Base-by-base conservation (phyloP, 2,797 vertebrate genomes). In the Macroramphosus scolopax region DNA sequence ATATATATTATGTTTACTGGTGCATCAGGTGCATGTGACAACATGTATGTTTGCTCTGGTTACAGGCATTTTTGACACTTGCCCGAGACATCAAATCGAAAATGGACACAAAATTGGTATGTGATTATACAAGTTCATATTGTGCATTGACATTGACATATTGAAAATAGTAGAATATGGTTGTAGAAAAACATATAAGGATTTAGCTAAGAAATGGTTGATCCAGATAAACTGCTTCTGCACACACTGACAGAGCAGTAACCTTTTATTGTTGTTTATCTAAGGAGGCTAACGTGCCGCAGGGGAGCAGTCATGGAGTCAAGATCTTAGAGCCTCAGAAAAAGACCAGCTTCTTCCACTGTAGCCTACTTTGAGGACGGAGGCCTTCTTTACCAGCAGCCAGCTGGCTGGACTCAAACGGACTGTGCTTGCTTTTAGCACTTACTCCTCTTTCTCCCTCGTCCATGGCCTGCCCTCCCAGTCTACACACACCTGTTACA, bases 21-120 rank as follows among this genome's bases (percentile, higher is more conserved):
- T 52, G 20, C 11, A 29, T 17, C 12, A n/a, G n/a, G 12, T 7
- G 43, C 30, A 7, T 48, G 6, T 59, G 6, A 48, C n/a, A 8
- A 9, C 8, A 1, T 47, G 7, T 31, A 0, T 26, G 1, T 64
- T 38, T 63, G 2, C 61, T 51, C 32, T 45, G 55, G 73, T 24
- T 64, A 22, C 60, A 99, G 96, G 92, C 96, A 0, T 99, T 99
- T 88, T 91, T 98, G 86, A 97, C 93, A 6, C 94, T 99, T 1
- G 96, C 97, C 41, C 93, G 95, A 88, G 97, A 98, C 80, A 99
- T 99, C 88, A 98, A 98, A 90, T 89, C 94, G 68, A 98, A 99
- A 91, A 98, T 99, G 94, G 97, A 99, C 91, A 95, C 92, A 76
- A 98, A 98, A 84, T 88, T 98, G 94, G 97, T 98, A 85, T 92